Evolutionary conservation across 64 coral and sea anemone species (phyloP).

Genomic region (Acropora yongei): DNA sequence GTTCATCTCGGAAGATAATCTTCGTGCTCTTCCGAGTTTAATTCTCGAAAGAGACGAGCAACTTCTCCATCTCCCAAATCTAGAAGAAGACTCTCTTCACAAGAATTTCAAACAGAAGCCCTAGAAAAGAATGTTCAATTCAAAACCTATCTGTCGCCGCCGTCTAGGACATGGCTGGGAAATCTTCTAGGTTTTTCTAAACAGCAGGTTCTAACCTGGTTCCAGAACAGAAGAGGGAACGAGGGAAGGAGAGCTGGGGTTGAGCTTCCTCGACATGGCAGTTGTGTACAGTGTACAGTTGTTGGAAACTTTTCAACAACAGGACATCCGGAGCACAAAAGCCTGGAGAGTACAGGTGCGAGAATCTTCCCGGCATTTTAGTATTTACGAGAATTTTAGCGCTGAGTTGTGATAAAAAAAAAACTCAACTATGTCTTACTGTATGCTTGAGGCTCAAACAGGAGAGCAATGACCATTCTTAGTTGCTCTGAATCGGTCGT

Average conservation of each 20-base stretch:
- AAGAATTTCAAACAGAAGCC: background rate
- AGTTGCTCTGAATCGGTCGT: no score
- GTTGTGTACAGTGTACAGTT: background rate
- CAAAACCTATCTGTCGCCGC: slow-evolving; percentile 21
- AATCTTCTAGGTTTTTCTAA: slow-evolving; percentile 15
- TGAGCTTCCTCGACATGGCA: background rate
- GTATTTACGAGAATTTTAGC: no score
- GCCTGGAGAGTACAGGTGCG: background rate
- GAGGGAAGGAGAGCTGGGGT: background rate
- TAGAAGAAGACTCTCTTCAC: slow-evolving; percentile 1
- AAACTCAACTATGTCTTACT: no score
- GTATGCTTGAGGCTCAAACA: no score
- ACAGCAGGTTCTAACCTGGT: slow-evolving; percentile 35
- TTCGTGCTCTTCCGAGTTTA: background rate
- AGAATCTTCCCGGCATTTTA: background rate
- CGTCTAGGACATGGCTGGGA: slow-evolving; percentile 10
- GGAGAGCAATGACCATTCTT: no score
- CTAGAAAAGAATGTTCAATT: slow-evolving; percentile 21
- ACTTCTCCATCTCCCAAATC: background rate
- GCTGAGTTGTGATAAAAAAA: no score
- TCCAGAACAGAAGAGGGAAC: slow-evolving; percentile 30
- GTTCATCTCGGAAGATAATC: background rate
- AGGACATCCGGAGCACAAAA: background rate
- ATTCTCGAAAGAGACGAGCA: background rate
- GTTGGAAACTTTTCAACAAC: background rate